Conservation (phyloP, 2,888 invertebrate genomes). For the Sinodicranocentrus sp. region DNA sequence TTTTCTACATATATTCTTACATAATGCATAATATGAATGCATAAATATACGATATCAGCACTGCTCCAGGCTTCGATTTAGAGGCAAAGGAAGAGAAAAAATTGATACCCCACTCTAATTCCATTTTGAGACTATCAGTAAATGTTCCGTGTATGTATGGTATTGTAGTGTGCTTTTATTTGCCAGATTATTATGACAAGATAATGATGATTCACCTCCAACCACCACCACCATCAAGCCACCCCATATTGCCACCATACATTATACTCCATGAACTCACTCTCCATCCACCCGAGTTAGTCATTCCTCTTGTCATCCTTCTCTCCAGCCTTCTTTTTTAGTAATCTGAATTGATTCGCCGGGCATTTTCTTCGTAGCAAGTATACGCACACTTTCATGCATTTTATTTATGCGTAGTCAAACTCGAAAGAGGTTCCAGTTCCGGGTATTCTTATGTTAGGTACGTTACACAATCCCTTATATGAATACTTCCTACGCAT, state of each 20-base stretch:
- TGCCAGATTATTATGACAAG: constrained; percentile 76
- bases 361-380: constrained; percentile 65
- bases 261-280: constrained; percentile 25
- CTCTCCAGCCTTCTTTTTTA: constrained; percentile 48
- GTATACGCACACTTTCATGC: constrained; percentile 1
- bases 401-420: constrained; percentile 62
- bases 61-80: constrained; percentile 45
- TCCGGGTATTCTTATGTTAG: constrained; percentile 55
- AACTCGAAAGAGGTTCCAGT: constrained; percentile 52
- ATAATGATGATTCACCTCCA: constrained; percentile 77
- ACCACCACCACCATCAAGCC: constrained; percentile 47
- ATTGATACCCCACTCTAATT: constrained; percentile 60
- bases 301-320: constrained; percentile 35
- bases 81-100: constrained; percentile 21
- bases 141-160: constrained; percentile 37
- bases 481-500: constrained; percentile 42
- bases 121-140: constrained; percentile 45
- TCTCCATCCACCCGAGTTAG: constrained; percentile 44
- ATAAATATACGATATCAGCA: constrained; percentile 52
- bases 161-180: constrained; percentile 52
- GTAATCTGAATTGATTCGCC: constrained; percentile 75
- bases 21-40: constrained; percentile 54
- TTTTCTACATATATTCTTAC: constrained; percentile 34
- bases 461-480: constrained; percentile 9
- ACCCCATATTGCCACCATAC: constrained; percentile 60